These are phyloP conservation scores for Deroplatys truncata DNA, from an alignment of 2,888 invertebrate genomes.

Conservation along the genomic window DNA sequence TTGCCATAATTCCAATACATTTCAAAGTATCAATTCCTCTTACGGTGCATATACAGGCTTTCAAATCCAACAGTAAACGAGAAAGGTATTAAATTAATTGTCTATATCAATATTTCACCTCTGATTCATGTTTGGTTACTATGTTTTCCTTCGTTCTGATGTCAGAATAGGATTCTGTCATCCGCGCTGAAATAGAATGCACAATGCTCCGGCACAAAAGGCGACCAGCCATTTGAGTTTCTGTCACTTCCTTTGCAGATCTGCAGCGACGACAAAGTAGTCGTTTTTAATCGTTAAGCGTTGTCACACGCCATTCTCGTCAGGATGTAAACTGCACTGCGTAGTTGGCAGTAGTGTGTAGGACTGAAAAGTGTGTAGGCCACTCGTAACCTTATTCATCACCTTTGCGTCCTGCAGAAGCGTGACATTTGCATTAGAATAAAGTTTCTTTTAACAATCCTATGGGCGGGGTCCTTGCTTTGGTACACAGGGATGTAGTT, in stretches of 20 bases:
- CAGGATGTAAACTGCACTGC: background rate
- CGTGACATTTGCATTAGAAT: constrained; percentile 20
- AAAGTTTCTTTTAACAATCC: constrained; percentile 1
- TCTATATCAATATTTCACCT: no score
- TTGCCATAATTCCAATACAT: no score
- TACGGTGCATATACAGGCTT: no score
- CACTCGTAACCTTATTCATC: constrained; percentile 5
- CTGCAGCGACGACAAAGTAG: background rate
- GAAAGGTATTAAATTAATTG: no score
- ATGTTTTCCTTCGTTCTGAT: no score
- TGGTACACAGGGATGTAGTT: background rate
- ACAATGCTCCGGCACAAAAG: background rate
- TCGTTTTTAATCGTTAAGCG: background rate
- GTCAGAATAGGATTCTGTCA: no score
- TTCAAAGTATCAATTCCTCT: no score
- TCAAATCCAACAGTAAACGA: no score
- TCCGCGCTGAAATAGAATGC: no score
- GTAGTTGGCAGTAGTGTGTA: background rate
- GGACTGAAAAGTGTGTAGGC: background rate
- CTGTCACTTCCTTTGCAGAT: background rate
- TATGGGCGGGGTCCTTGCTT: background rate
- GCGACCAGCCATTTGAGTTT: background rate
- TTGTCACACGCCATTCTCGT: background rate
- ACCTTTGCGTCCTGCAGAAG: background rate
- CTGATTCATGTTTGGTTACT: no score